Evolutionary conservation across 2,797 vertebrate genomes (phyloP).

Genomic region (Arctocebus calabarensis): DNA sequence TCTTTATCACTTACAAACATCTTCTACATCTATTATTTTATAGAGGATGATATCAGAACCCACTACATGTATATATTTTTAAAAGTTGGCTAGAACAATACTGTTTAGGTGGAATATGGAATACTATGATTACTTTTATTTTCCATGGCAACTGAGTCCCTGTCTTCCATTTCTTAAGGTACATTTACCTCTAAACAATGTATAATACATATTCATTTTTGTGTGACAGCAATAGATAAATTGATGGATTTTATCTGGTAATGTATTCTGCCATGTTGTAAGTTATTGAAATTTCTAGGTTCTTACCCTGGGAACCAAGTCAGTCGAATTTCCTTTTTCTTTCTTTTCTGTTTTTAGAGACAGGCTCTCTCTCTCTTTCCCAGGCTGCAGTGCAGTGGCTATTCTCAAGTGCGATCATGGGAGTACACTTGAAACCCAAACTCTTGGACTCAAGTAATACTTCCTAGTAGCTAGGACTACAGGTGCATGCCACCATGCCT

Average conservation of each 20-base stretch:
- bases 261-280: slow-evolving; percentile 25
- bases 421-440: background rate
- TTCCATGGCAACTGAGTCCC: background rate
- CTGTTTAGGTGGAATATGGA: background rate
- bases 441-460: background rate
- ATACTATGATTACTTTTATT: slow-evolving; percentile 23
- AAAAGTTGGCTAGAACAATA: background rate
- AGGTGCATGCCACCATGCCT: background rate
- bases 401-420: background rate
- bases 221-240: background rate
- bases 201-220: slow-evolving; percentile 29
- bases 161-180: background rate
- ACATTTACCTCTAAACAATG: slow-evolving; percentile 9
- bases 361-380: background rate
- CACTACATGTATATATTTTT: background rate
- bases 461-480: background rate
- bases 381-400: background rate
- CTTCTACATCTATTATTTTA: slow-evolving; percentile 6
- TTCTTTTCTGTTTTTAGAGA: background rate
- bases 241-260: slow-evolving; percentile 41
- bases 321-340: slow-evolving; percentile 15
- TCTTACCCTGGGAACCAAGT: background rate
- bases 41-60: background rate
- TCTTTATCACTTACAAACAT: slow-evolving; percentile 45
- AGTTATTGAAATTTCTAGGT: background rate